Evolutionary conservation across 2,888 invertebrate species (phyloP).

Genomic region (Proisotoma minuta): DNA sequence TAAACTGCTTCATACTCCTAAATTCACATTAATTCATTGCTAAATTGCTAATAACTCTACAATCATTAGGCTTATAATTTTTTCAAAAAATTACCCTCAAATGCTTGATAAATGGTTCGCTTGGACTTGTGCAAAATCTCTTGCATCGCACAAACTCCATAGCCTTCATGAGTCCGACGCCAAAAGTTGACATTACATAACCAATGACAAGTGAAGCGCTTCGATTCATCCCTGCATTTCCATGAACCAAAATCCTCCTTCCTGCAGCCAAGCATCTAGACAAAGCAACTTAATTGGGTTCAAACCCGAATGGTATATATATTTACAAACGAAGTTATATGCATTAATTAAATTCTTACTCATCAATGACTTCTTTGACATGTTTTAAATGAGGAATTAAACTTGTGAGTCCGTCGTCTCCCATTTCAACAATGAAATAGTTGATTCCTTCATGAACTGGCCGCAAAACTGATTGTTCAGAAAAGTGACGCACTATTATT

Average conservation of each 20-base stretch:
- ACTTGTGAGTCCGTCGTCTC: conserved; percentile 24
- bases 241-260: conserved; percentile 63
- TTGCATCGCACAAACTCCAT: conserved; percentile 59
- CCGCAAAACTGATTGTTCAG: conserved; percentile 59
- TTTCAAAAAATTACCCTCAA: conserved; percentile 49
- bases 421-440: conserved; percentile 52
- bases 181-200: conserved; percentile 62
- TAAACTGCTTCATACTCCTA: conserved; percentile 64
- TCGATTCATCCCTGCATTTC: conserved; percentile 64
- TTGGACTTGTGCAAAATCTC: conserved; percentile 63
- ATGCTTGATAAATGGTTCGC: conserved; percentile 63
- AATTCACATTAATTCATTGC: neutral
- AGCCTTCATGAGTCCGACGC: conserved; percentile 51
- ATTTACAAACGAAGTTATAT: no score
- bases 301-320: neutral
- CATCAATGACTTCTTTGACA: conserved; percentile 14
- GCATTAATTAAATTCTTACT: no score
- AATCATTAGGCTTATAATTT: no score
- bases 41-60: neutral
- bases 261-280: conserved; percentile 54
- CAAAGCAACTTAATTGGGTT: neutral
- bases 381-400: conserved; percentile 28
- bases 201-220: conserved; percentile 65
- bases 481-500: conserved; percentile 62
- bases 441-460: conserved; percentile 63